These are phyloP conservation scores for Eutolmus rufibarbis DNA, from an alignment of 2,888 invertebrate genomes.

Conservation along the genomic window DNA sequence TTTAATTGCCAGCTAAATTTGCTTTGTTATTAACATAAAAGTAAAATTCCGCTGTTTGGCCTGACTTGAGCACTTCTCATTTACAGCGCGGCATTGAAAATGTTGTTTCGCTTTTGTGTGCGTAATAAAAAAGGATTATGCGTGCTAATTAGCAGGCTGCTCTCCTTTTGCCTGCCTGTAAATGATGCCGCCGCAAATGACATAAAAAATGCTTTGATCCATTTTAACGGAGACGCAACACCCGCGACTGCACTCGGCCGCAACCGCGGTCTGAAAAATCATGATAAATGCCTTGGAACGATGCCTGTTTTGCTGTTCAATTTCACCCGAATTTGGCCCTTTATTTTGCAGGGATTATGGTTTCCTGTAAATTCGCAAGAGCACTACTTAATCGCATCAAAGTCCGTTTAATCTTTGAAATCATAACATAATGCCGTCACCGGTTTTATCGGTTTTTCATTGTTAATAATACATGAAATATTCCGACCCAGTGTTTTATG, in stretches of 20 bases:
- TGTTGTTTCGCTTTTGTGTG: background rate
- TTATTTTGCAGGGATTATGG: background rate
- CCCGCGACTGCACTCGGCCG: background rate
- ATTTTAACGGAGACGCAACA: background rate
- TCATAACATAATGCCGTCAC: background rate
- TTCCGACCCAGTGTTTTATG: background rate
- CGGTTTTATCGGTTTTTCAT: background rate
- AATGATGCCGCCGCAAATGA: background rate
- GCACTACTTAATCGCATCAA: background rate
- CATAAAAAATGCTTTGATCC: background rate
- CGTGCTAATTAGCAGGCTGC: background rate
- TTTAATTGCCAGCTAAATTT: background rate
- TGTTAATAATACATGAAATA: background rate
- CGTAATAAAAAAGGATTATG: background rate
- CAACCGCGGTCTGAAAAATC: background rate
- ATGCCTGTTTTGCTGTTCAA: background rate
- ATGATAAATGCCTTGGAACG: background rate
- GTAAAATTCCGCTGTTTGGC: background rate
- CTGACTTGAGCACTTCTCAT: background rate
- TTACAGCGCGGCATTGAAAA: background rate
- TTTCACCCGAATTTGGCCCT: background rate
- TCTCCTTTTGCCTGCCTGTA: background rate
- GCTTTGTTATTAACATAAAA: background rate
- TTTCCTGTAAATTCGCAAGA: background rate
- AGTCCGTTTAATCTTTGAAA: background rate